A percentile compares a stretch with the other conserved stretches of the same genome.
These are phyloP conservation scores for Atherinosoma microstoma DNA, from an alignment of 2,797 vertebrate species.

Conservation along the genomic window DNA sequence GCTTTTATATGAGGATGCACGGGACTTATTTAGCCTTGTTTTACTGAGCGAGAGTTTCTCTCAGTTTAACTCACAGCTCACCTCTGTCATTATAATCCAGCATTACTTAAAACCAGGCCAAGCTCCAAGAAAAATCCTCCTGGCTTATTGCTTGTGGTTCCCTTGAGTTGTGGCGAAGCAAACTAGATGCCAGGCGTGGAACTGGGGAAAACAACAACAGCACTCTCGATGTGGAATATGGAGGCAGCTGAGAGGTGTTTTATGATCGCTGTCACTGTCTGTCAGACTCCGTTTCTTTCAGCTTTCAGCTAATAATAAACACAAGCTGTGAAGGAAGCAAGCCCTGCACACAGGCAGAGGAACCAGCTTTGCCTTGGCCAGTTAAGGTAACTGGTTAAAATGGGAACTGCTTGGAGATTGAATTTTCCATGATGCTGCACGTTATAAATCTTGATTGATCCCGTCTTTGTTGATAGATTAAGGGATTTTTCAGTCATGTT, in stretches of 20 bases:
- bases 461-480: no score
- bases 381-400: background rate
- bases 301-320: constrained; percentile 1
- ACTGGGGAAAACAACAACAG: constrained; percentile 6
- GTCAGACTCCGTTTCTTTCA: constrained; percentile 2
- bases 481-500: no score
- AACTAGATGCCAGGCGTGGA: background rate
- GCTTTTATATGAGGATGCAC: constrained; percentile 12
- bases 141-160: background rate
- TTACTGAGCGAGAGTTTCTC: constrained; percentile 16
- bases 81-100: background rate
- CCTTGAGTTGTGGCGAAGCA: constrained; percentile 9
- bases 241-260: constrained; percentile 3
- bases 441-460: background rate
- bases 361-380: background rate
- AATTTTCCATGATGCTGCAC: background rate
- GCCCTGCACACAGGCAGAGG: constrained; percentile 6
- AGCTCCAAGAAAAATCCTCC: background rate
- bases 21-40: constrained; percentile 27
- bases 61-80: constrained; percentile 17
- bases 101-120: constrained; percentile 6
- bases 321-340: background rate
- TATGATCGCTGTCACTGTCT: background rate
- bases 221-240: background rate
- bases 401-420: background rate